A percentile compares a stretch with the other conserved stretches of the same genome.
phyloP scores from a whole-genome alignment of 2,888 invertebrate genomes.

The Tyria jacobaeae region DNA sequence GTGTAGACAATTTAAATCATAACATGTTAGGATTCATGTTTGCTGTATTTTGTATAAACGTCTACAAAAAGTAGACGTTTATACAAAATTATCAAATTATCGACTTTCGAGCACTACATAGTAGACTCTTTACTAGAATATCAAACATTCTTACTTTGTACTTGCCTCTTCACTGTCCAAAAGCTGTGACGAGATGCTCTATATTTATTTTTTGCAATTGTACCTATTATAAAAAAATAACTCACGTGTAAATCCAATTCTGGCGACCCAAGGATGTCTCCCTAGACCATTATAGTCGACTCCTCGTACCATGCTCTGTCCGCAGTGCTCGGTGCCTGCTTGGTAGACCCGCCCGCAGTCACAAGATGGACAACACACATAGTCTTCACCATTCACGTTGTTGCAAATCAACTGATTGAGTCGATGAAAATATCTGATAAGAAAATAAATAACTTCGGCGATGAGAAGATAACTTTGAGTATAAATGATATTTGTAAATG shows the following conservation, averaged over 20 bases:
- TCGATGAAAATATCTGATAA: slow-evolving; percentile 80
- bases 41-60: too few relatives aligned
- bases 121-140: too few relatives aligned
- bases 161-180: not conserved
- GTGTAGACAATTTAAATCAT: too few relatives aligned
- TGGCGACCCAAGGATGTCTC: slow-evolving; percentile 91
- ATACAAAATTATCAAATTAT: too few relatives aligned
- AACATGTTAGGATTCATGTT: too few relatives aligned
- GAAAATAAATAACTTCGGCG: not conserved
- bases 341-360: slow-evolving; percentile 76
- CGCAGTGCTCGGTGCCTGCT: slow-evolving; percentile 84
- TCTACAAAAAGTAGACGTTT: too few relatives aligned
- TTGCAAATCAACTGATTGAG: slow-evolving; percentile 88
- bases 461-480: too few relatives aligned
- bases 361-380: slow-evolving; percentile 88
- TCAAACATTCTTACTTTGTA: too few relatives aligned
- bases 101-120: too few relatives aligned
- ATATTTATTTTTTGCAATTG: not conserved
- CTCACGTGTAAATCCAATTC: slow-evolving; percentile 92
- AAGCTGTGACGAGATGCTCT: too few relatives aligned
- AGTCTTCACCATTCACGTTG: slow-evolving; percentile 84
- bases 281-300: slow-evolving; percentile 89
- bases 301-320: slow-evolving; percentile 89
- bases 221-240: slow-evolving; percentile 22
- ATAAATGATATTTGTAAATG: too few relatives aligned